A percentile compares a stretch with the other conserved stretches of the same genome.
Evolutionary conservation across 2,113 vertebrate species (phyloP).

Genomic region (Cacatua alba): DNA sequence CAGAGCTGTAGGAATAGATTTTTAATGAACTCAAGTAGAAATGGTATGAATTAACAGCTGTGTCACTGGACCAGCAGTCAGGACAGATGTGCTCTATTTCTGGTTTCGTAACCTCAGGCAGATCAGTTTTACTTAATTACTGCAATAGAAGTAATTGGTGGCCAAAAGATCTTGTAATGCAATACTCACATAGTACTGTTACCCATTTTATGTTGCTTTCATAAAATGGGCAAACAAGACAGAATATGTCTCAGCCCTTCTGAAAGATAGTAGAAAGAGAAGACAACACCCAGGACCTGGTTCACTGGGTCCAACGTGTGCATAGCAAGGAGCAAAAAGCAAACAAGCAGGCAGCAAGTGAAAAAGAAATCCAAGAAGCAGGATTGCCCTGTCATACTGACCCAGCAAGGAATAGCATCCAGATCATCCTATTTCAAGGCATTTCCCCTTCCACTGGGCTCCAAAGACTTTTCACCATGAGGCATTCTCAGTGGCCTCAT

Average conservation of each 20-base stretch:
- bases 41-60: conserved; percentile 25
- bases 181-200: not conserved
- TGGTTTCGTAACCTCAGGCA: conserved; percentile 7
- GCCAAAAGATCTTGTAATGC: not conserved
- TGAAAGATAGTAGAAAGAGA: not conserved
- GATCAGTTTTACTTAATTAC: not conserved
- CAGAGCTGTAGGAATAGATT: conserved; percentile 18
- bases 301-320: rapidly evolving
- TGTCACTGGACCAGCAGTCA: not conserved
- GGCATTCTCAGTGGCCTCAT: not conserved
- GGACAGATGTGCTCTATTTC: not conserved
- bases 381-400: not conserved
- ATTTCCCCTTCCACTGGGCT: not conserved
- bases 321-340: not conserved
- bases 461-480: not conserved
- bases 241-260: not conserved
- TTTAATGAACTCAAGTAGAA: conserved; percentile 48
- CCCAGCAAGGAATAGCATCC: not conserved
- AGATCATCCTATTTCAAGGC: not conserved
- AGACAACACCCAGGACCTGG: not conserved
- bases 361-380: not conserved
- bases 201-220: not conserved
- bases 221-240: not conserved
- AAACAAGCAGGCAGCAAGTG: not conserved
- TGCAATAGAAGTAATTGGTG: not conserved